These are phyloP conservation scores for Danio choprae DNA, from an alignment of 2,797 vertebrate species.

Conservation along the genomic window DNA sequence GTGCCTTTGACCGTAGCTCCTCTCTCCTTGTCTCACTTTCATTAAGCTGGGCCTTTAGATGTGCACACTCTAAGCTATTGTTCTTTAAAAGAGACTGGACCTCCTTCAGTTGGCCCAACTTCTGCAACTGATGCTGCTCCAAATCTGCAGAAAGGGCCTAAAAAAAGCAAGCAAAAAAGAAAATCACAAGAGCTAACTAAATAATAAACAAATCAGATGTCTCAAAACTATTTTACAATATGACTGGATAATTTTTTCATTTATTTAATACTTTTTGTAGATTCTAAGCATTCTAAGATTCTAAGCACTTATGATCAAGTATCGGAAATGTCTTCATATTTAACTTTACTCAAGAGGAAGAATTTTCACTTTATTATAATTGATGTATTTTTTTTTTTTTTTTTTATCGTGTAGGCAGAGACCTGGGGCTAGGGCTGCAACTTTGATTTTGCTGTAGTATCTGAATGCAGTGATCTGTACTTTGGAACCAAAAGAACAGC, in stretches of 20 bases:
- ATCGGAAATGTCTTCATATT: not conserved
- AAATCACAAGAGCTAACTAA: not conserved
- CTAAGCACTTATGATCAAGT: slow-evolving; percentile 5
- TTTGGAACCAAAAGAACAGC: no score
- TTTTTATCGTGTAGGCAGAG: not conserved
- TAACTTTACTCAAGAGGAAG: not conserved
- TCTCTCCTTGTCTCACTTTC: slow-evolving; percentile 84
- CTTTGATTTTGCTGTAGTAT: not conserved
- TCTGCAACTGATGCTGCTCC: slow-evolving; percentile 84
- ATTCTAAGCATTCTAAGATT: not conserved
- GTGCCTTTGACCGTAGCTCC: slow-evolving; percentile 88
- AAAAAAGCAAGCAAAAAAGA: no score
- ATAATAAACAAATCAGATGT: not conserved
- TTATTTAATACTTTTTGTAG: not conserved
- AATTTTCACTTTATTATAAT: not conserved
- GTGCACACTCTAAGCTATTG: slow-evolving; percentile 69
- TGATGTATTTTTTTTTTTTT: not conserved
- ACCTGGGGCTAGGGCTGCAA: not conserved
- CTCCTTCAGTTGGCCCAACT: slow-evolving; percentile 88
- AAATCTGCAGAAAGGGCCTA: slow-evolving; percentile 86
- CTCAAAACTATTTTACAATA: not conserved
- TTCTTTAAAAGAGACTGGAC: slow-evolving; percentile 80
- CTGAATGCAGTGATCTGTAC: no score
- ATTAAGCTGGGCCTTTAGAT: slow-evolving; percentile 78
- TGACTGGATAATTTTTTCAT: not conserved